These are phyloP conservation scores for Exocentrus adspersus DNA, from an alignment of 2,888 invertebrate species.

Conservation along the genomic window DNA sequence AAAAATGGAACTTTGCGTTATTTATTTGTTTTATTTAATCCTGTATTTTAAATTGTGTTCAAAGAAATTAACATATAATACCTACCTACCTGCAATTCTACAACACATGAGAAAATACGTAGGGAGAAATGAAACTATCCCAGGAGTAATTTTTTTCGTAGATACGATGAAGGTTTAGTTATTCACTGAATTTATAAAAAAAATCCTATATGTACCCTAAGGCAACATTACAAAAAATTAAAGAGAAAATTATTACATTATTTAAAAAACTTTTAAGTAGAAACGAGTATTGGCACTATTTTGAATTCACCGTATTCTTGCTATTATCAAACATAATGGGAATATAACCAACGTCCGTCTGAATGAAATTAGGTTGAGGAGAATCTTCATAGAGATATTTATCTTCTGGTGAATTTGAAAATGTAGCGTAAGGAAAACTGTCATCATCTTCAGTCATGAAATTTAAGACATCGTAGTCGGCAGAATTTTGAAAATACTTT, in stretches of 20 bases:
- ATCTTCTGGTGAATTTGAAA: constrained; percentile 26
- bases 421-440: constrained; percentile 52
- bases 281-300: constrained; percentile 2
- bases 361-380: constrained; percentile 45
- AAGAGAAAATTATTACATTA: neutral
- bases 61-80: too few species aligned
- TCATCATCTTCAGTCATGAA: constrained; percentile 50
- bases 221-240: too few species aligned
- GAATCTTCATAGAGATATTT: constrained; percentile 30
- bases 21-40: too few species aligned
- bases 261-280: neutral
- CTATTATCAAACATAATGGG: constrained; percentile 42
- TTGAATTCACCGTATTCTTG: neutral
- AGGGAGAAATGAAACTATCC: too few species aligned
- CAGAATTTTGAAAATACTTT: constrained; percentile 52
- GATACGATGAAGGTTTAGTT: too few species aligned
- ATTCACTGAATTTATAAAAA: too few species aligned
- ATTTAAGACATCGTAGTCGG: constrained; percentile 50
- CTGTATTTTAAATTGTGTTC: too few species aligned
- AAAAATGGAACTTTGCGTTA: too few species aligned
- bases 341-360: constrained; percentile 49
- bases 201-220: too few species aligned
- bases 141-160: too few species aligned
- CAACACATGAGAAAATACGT: too few species aligned
- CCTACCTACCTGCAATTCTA: too few species aligned